Evolutionary conservation across 2,797 vertebrate genomes (phyloP).

Genomic region (Zonotrichia albicollis): DNA sequence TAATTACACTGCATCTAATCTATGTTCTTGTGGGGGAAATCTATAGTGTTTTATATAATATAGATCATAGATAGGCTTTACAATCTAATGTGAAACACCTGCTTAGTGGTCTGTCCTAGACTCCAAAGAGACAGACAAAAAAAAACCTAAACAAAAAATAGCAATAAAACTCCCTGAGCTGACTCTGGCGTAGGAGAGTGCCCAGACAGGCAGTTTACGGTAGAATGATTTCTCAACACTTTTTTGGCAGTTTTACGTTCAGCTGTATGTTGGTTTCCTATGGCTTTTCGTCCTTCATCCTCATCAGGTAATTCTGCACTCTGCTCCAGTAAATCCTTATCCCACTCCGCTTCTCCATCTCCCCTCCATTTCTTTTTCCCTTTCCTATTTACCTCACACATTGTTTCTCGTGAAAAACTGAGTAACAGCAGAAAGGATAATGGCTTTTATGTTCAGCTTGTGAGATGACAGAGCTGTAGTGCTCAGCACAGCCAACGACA

Average conservation of each 20-base stretch:
- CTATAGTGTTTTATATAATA: not conserved
- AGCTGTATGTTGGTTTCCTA: not conserved
- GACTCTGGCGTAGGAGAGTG: not conserved
- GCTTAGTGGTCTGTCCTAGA: not conserved
- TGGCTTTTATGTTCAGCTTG: constrained; percentile 30
- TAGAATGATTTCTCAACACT: not conserved
- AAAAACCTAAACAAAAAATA: not conserved
- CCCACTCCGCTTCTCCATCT: not conserved
- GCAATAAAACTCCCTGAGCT: not conserved
- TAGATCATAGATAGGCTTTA: not conserved
- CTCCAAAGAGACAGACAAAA: not conserved
- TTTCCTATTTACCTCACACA: constrained; percentile 36
- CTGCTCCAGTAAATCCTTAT: not conserved
- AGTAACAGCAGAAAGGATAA: constrained; percentile 10
- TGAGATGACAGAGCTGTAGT: constrained; percentile 25
- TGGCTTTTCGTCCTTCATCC: not conserved
- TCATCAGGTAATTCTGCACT: not conserved
- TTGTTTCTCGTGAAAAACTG: not conserved
- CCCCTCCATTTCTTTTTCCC: not conserved
- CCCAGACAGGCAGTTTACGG: not conserved
- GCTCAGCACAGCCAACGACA: not conserved
- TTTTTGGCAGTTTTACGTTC: constrained; percentile 11
- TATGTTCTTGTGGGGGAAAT: not conserved
- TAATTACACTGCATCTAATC: not conserved
- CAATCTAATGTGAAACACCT: not conserved